Evolutionary conservation across 1,140 invertebrate species (phyloP), one percentile per base, ranked within the genome.

Genomic region (Tetragnatha versicolor): DNA sequence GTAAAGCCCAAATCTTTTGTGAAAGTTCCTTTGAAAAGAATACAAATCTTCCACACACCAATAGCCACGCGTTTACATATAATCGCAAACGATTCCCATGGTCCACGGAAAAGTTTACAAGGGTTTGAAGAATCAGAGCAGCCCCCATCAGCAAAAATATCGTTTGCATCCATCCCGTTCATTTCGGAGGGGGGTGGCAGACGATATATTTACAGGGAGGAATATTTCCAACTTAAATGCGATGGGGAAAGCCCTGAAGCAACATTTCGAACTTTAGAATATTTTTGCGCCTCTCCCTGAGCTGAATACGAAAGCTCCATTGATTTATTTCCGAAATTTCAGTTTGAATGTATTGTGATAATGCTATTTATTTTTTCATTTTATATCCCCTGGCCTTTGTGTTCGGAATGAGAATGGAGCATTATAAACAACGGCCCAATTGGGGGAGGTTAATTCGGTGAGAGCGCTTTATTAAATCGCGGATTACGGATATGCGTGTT

Each of bases 151-250:
- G 35, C 35, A 72, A 72, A 72, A 72, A 72, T 55, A 70, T 70
- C 33, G 35, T 72, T 72, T 72, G 33, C 68, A 72, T 58, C 55
- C 68, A 35, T 58, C 58, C 68, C 51, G 58, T 72, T 58, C 51
- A 31, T 51, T 20, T 25, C 17, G 25, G 35, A 22, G 29, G 47
- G 45, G 58, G 58, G 58, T 72, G 66, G 66, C 66, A 51, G 66
- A 69, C 66, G 66, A 69, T 69, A 69, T 53, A 69, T 69, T 69
- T 49, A 45, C 66, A 9, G 66, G 49, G 27, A 69, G 66, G 53
- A 69, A 53, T 53, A 69, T 69, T 69, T 69, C 51, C 55, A 58
- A 72, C 51, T 70, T 58, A 53, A 72, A 72, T 58, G 51, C 33
- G 47, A 58, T 58, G 58, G 51, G n/a, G 63, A 72, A 72, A 5